phyloP scores from a whole-genome alignment of 1,140 invertebrate species.

The Teleopsis dalmanni region DNA sequence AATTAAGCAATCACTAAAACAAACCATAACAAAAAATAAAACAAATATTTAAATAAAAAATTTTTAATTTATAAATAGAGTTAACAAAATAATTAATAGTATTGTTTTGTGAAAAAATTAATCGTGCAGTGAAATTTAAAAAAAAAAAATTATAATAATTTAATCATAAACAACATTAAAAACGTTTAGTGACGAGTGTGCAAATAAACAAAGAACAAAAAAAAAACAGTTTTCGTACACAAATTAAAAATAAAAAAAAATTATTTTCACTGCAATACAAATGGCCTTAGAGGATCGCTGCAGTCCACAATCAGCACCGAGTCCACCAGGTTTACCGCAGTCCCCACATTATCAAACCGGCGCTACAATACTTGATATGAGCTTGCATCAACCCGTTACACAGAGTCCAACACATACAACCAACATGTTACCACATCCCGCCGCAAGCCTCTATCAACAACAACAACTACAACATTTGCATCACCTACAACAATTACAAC shows the following conservation, averaged over 20 bases:
- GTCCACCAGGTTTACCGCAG: slow-evolving; percentile 35
- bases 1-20: slow-evolving; percentile 7
- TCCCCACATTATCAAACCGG: slow-evolving; percentile 18
- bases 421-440: slow-evolving; percentile 12
- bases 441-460: slow-evolving; percentile 25
- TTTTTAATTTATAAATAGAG: not conserved
- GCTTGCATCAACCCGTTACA: slow-evolving; percentile 18
- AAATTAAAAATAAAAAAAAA: slow-evolving; percentile 8
- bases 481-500: slow-evolving; percentile 36
- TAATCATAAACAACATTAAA: not conserved
- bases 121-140: not conserved
- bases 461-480: slow-evolving; percentile 38
- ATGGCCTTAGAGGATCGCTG: slow-evolving; percentile 56
- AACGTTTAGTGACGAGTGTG: not conserved
- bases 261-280: slow-evolving; percentile 12
- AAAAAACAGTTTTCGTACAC: not conserved
- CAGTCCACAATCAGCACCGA: slow-evolving; percentile 53
- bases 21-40: slow-evolving; percentile 6
- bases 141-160: slow-evolving; percentile 1
- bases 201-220: not conserved
- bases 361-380: slow-evolving; percentile 27
- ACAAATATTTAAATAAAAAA: not conserved
- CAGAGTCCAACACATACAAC: slow-evolving; percentile 8
- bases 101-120: no score
- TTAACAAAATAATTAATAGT: slow-evolving; percentile 4